These are phyloP conservation scores for Drosophila vallismaia DNA, from an alignment of 2,888 invertebrate species.

Conservation along the genomic window DNA sequence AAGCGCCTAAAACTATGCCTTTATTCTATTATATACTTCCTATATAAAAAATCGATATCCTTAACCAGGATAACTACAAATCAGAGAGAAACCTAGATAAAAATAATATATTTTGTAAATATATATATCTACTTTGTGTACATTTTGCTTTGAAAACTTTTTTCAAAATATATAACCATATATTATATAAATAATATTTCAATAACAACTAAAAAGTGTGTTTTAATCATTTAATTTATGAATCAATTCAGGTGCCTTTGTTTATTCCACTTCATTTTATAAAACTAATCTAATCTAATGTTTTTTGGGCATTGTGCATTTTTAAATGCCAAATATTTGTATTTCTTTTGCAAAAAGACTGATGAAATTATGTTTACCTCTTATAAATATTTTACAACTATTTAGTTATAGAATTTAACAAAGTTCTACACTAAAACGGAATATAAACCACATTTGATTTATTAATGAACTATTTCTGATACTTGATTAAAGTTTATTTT, in stretches of 20 bases:
- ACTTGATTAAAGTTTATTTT: neutral
- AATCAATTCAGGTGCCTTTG: conserved; percentile 4
- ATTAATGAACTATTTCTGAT: neutral
- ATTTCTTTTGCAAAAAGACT: neutral
- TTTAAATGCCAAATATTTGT: neutral
- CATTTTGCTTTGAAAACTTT: neutral
- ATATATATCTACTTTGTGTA: no score
- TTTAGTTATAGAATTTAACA: no score
- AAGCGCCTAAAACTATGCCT: conserved; percentile 5
- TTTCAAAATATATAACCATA: neutral
- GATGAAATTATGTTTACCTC: neutral
- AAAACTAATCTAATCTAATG: conserved; percentile 25
- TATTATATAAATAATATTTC: neutral
- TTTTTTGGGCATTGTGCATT: conserved; percentile 1
- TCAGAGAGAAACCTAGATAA: neutral
- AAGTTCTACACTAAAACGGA: neutral
- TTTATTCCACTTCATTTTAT: neutral
- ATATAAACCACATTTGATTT: no score
- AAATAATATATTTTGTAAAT: neutral
- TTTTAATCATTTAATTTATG: neutral
- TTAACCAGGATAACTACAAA: neutral
- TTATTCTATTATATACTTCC: neutral
- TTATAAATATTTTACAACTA: neutral
- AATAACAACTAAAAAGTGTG: neutral
- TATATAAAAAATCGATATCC: neutral